Conservation (phyloP, 2,113 vertebrate genomes). For the Hiodon tergisus region DNA sequence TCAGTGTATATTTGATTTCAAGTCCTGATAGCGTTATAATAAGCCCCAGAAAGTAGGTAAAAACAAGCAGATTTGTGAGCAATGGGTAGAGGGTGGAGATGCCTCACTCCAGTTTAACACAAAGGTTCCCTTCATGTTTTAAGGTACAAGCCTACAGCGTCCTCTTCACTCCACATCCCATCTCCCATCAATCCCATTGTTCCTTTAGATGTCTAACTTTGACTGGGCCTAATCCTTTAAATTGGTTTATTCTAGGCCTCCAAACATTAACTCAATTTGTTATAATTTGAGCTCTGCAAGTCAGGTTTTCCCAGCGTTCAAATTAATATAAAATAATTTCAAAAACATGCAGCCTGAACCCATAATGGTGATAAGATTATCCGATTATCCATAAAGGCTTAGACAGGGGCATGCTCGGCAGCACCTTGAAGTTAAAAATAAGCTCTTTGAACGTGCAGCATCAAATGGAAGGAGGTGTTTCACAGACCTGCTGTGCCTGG, state of each 20-base stretch:
- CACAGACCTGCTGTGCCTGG: constrained; percentile 11
- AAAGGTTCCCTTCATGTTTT: too few species aligned
- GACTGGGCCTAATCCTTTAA: constrained; percentile 51
- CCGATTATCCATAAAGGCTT: constrained; percentile 30
- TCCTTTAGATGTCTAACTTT: constrained; percentile 48
- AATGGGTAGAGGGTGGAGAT: too few species aligned
- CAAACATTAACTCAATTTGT: constrained; percentile 36
- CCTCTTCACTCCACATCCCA: constrained; percentile 50
- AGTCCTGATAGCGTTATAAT: too few species aligned
- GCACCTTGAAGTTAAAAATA: constrained; percentile 33
- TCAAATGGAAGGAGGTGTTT: constrained; percentile 1
- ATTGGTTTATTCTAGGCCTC: constrained; percentile 44
- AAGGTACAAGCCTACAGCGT: constrained; percentile 4
- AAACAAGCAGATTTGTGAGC: too few species aligned
- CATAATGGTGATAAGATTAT: constrained; percentile 26
- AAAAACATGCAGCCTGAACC: constrained; percentile 14
- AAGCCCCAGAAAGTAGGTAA: too few species aligned
- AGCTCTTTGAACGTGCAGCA: constrained; percentile 13
- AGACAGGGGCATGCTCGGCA: constrained; percentile 10
- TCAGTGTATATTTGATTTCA: too few species aligned
- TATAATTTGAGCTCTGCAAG: constrained; percentile 11
- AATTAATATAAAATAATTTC: not conserved
- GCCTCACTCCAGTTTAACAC: too few species aligned
- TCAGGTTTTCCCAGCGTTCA: not conserved
- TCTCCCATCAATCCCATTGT: constrained; percentile 57